phyloP scores from a whole-genome alignment of 53 echinoderm and acorn worm species.

The Luidia sarsii region DNA sequence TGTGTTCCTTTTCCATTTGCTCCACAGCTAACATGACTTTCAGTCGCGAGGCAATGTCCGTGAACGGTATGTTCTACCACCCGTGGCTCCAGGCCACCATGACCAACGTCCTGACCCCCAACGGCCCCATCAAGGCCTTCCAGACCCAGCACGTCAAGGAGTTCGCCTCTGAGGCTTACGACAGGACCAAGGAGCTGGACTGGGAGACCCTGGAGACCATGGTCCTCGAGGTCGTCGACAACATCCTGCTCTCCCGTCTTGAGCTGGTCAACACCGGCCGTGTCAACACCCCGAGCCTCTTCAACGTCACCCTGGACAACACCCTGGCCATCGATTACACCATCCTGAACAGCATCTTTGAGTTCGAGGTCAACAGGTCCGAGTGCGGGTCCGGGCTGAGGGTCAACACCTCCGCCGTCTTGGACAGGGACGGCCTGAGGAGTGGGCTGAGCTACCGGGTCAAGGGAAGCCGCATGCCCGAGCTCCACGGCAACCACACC shows the following conservation, averaged over 20 bases:
- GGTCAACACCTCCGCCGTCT: slow-evolving; percentile 41
- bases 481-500: slow-evolving; percentile 36
- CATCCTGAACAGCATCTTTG: slow-evolving; percentile 59
- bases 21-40: slow-evolving; percentile 67
- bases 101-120: slow-evolving; percentile 63
- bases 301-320: slow-evolving; percentile 68
- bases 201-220: slow-evolving; percentile 47
- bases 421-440: slow-evolving; percentile 28
- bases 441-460: slow-evolving; percentile 36
- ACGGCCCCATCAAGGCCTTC: slow-evolving; percentile 79
- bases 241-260: slow-evolving; percentile 64
- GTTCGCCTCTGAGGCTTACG: slow-evolving; percentile 56
- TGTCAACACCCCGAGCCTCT: slow-evolving; percentile 63
- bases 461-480: slow-evolving; percentile 40
- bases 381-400: slow-evolving; percentile 29
- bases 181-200: slow-evolving; percentile 59
- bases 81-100: slow-evolving; percentile 61
- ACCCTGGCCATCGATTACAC: slow-evolving; percentile 55
- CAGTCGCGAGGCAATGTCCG: slow-evolving; percentile 63
- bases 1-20: not conserved
- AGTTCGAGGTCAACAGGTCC: slow-evolving; percentile 43
- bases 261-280: slow-evolving; percentile 49
- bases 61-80: slow-evolving; percentile 68
- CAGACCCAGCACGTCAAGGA: slow-evolving; percentile 36
- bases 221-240: slow-evolving; percentile 47